Evolutionary conservation across 2,888 invertebrate species (phyloP).

Genomic region (Netelia fuscicornis): DNA sequence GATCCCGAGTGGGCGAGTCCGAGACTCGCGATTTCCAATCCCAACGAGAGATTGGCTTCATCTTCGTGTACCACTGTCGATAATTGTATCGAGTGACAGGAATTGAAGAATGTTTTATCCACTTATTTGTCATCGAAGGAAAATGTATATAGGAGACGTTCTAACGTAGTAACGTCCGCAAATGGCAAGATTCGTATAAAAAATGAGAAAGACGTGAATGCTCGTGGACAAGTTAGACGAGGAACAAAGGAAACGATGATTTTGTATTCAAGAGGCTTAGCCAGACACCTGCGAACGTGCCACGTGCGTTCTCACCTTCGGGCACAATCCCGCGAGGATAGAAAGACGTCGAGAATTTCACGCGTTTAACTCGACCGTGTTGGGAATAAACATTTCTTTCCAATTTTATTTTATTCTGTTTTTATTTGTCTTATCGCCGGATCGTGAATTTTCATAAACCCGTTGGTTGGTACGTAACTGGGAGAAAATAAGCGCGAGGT

Average conservation of each 20-base stretch:
- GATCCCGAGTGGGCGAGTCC: slow-evolving; percentile 13
- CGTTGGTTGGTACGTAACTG: slow-evolving; percentile 4
- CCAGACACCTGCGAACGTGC: slow-evolving; percentile 61
- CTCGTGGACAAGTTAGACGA: slow-evolving; percentile 11
- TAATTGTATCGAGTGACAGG: too few species aligned
- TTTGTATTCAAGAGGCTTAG: slow-evolving; percentile 59
- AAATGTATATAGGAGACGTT: too few species aligned
- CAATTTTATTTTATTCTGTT: slow-evolving; percentile 6
- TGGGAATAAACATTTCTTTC: slow-evolving; percentile 18
- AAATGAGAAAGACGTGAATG: not conserved
- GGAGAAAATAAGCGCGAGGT: slow-evolving; percentile 13
- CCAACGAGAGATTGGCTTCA: slow-evolving; percentile 8
- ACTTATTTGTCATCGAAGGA: too few species aligned
- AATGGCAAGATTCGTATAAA: not conserved
- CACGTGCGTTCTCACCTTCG: slow-evolving; percentile 42
- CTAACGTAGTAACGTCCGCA: too few species aligned
- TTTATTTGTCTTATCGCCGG: slow-evolving; percentile 17
- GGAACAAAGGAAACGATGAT: slow-evolving; percentile 57
- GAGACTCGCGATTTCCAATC: slow-evolving; percentile 37
- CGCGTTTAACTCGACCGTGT: slow-evolving; percentile 31
- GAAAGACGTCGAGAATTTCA: slow-evolving; percentile 38
- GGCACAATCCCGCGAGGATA: slow-evolving; percentile 1
- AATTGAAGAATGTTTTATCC: too few species aligned
- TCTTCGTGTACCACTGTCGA: too few species aligned
- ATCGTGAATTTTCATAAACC: slow-evolving; percentile 34